Base-by-base conservation (phyloP, 2,113 vertebrate species). In the Vulpes vulpes region DNA sequence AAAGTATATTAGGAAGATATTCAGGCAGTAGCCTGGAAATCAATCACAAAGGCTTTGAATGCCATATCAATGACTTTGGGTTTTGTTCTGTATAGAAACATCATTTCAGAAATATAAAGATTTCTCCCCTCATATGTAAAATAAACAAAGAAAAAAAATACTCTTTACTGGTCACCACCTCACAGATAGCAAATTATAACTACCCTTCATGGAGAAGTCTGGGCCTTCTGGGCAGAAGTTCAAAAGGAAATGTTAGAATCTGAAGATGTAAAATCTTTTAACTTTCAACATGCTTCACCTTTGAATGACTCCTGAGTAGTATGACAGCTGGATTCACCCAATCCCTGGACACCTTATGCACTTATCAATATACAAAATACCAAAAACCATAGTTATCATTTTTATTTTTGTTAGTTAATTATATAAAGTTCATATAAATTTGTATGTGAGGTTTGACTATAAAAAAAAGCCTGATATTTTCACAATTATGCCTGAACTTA, bases 71-170 rank as follows among this genome's bases (percentile, higher is more conserved):
- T 30, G n/a, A 67, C 22, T 43, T 30, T 27, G 19, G 62, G 49
- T 49, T 94, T 71, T 79, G 27, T 89, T 71, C 49, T 67, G 2
- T 35, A 76, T 53, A 86, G 17, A 82, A 78, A 71, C 2, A 95
- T 76, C 53, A 91, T 86, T 90, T 80, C 73, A 88, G n/a, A n/a
- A 83, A 64, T 19, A 90, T 32, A 87, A 83, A 67, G 30, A 32
- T 74, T 93, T 91, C 6, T n/a, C 12, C n/a, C n/a, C 11, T 73
- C 25, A 76, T 30, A 79, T 38, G 1, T 32, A 71, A 88, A 95
- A 83, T 55, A 67, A 81, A 67, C 30, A 82, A 67, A 93, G 49
- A 59, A 11, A 53, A 38, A 27, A 51, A 51, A 80, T 25, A 55
- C 15, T n/a, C 23, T 78, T 91, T 49, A n/a, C 32, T 74, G 20